Base-by-base conservation (phyloP, 2,113 vertebrate genomes). In the Catharus fuscescens region DNA sequence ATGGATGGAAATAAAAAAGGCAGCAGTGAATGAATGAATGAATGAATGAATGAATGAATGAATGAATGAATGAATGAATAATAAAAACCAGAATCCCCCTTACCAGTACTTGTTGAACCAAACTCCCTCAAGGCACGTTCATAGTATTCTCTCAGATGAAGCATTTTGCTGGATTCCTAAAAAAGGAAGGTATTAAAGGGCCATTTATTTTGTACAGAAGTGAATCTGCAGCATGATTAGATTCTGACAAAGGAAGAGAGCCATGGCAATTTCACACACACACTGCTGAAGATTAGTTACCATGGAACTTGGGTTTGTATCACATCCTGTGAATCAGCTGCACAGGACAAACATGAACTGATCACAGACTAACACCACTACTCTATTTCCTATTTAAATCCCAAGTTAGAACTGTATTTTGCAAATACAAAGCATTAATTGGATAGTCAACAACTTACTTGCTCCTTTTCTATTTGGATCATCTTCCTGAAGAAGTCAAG, bases 41-140 rank as follows among this genome's bases (percentile, higher is more conserved):
- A 95, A 86, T 24, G 53, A 32, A 70, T 52, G 10, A 38, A 32
- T 78, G 9, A 91, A 71, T 86, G 9, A 38, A 38, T 38, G 38
- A 38, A 90, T 32, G 40, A 95, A 86, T 24, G 53, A 32, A 70
- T 52, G 10, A 38, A 32, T 78, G 10, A 91, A 71, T 86, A 93
- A 94, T 56, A 62, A 62, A 76, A 80, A 90, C 4, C 21, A 74
- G 50, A 97, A 64, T 29, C 38, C 67, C 78, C 87, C 97, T 98
- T 97, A 99, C 99, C 99, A 15, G 98, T 98, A 86, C 98, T 98
- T 14, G 94, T 91, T 73, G 98, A 98, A 88, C 99, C 99, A 65
- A 99, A 99, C 92, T 99, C 99, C 88, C 99, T 98, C 96, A 99
- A 97, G 23, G 98, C 99, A 65, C 99, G 98, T 96, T 99, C 99